Percentiles rank a stretch among this genome's conserved stretches.
These are phyloP conservation scores for Cottoperca gobio DNA, from an alignment of 2,797 vertebrate species.

Conservation along the genomic window DNA sequence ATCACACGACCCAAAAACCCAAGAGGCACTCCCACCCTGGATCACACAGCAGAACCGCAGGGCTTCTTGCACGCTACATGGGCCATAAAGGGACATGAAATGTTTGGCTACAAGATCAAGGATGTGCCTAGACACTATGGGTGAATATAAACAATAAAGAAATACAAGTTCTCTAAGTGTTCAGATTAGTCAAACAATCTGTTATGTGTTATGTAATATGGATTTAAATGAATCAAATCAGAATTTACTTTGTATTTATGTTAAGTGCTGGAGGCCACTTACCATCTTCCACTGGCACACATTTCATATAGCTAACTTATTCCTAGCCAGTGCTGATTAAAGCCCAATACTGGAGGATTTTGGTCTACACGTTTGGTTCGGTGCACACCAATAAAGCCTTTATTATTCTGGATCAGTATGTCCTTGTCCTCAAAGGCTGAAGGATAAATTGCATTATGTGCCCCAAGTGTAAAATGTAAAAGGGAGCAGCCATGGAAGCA, in stretches of 20 bases:
- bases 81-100: conserved; percentile 33
- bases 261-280: not conserved
- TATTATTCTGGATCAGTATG: conserved; percentile 39
- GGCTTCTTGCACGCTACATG: conserved; percentile 41
- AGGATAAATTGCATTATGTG: conserved; percentile 40
- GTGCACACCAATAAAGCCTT: conserved; percentile 37
- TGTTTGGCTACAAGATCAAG: conserved; percentile 17
- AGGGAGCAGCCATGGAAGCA: conserved; percentile 15
- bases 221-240: not conserved
- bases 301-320: not conserved
- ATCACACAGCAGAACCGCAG: conserved; percentile 65
- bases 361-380: conserved; percentile 33
- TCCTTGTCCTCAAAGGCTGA: conserved; percentile 35
- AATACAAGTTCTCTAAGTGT: not conserved
- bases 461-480: conserved; percentile 20
- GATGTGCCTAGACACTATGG: not conserved
- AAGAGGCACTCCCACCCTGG: conserved; percentile 64
- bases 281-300: not conserved
- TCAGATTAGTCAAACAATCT: conserved; percentile 2
- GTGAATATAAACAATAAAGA: not conserved
- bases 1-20: conserved; percentile 67
- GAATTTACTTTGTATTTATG: not conserved
- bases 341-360: conserved; percentile 2
- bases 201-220: not conserved
- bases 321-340: conserved; percentile 7